Evolutionary conservation across 1,140 invertebrate species (phyloP), one percentile per base, ranked within the genome.

Genomic region (Meloidogyne floridensis): DNA sequence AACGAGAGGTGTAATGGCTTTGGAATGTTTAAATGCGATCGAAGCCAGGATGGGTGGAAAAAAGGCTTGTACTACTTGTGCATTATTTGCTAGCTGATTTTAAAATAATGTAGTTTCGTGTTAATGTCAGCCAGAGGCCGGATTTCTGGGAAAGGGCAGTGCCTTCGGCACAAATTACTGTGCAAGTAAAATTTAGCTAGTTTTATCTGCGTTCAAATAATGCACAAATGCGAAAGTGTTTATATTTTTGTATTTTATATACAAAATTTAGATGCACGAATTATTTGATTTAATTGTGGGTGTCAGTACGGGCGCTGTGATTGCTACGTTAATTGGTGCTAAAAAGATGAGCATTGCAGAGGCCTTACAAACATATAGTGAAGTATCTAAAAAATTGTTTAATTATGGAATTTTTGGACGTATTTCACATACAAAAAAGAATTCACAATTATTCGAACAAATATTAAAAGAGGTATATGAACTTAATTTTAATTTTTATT

Each of bases 281-380:
- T 84, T 93, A 51, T 97, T 97, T 91, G 96, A 97, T 91, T 94
- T 94, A 82, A 94, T 97, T 84, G 94, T 94, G 88, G 96, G 96
- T 9, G 95, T 97, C 13, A 95, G 94, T 88, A 96, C 95, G 4
- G 95, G 95, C 9, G 87, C 91, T 9, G 88, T 92, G 18, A 86
- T 92, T 13, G 90, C 90, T 20, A 84, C 87, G n/a, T 81, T 92
- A 69, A 75, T 91, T 4, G 90, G 89, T 70, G 83, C 88, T 15
- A 90, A 88, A 81, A 74, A 80, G 75, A 81, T 86, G 53, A 77
- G 75, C 13, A 84, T 90, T 18, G 78, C 80, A 32, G 81, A 88
- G 77, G 82, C 86, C 11, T 88, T 82, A 77, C 47, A 78, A 32
- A 86, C 71, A 18, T 90, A 89, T 72, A 84, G 84, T 82, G 85